These are phyloP conservation scores for Xestoiulus laeticollis DNA, from an alignment of 2,888 invertebrate genomes.

Conservation along the genomic window DNA sequence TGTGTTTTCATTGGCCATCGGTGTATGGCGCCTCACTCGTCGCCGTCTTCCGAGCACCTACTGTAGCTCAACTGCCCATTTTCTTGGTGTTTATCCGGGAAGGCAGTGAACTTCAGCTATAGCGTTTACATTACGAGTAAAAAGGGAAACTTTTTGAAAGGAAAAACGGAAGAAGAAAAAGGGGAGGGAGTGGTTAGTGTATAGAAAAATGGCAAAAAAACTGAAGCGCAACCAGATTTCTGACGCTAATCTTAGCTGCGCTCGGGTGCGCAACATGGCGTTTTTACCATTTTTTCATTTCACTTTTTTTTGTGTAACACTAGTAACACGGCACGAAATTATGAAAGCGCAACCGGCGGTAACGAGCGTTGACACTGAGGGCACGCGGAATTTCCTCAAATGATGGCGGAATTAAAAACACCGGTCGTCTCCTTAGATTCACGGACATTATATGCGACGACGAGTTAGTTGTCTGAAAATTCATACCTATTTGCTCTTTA, in stretches of 20 bases:
- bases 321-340: neutral
- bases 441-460: too few species aligned
- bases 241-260: conserved; percentile 11
- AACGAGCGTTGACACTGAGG: conserved; percentile 3
- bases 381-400: neutral
- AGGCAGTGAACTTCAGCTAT: conserved; percentile 18
- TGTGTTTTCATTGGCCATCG: neutral
- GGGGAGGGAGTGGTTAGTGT: neutral
- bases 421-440: neutral
- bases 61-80: neutral
- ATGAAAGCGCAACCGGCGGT: neutral
- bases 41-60: neutral
- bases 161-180: neutral
- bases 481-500: neutral
- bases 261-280: conserved; percentile 24
- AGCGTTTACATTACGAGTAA: neutral
- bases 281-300: neutral
- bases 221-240: conserved; percentile 34
- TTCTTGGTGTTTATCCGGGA: neutral
- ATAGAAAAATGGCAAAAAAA: neutral
- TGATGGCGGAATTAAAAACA: neutral
- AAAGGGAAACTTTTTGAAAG: neutral
- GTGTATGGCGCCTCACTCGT: neutral
- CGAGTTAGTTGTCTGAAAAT: neutral
- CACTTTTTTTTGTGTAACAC: neutral